phyloP scores from a whole-genome alignment of 2,888 invertebrate genomes.

The Merodon equestris region DNA sequence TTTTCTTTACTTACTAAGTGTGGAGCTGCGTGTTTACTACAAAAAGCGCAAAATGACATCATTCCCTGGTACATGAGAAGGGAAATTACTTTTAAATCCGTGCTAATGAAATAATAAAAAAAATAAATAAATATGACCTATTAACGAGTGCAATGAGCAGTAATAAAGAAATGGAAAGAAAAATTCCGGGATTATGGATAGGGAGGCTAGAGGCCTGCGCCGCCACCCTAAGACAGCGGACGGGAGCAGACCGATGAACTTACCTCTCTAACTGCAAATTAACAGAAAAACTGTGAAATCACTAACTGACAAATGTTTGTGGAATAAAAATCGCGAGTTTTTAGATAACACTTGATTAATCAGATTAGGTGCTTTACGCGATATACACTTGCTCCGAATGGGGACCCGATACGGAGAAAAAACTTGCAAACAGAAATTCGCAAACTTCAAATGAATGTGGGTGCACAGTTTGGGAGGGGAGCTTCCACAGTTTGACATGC shows the following conservation, averaged over 20 bases:
- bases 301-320: too few species aligned
- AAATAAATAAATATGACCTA: constrained; percentile 12
- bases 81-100: constrained; percentile 36
- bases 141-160: constrained; percentile 32
- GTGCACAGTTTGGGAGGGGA: too few species aligned
- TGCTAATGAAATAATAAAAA: constrained; percentile 43
- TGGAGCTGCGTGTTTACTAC: constrained; percentile 54
- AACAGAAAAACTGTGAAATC: background rate
- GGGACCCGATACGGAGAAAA: background rate
- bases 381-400: constrained; percentile 28
- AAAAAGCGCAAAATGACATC: constrained; percentile 66
- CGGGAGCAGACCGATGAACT: background rate
- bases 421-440: constrained; percentile 15
- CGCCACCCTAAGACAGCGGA: background rate
- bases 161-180: constrained; percentile 23
- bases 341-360: constrained; percentile 4
- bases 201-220: constrained; percentile 7
- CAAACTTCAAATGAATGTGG: constrained; percentile 1
- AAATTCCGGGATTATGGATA: constrained; percentile 9
- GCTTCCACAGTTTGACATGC: too few species aligned
- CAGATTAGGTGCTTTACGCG: constrained; percentile 5
- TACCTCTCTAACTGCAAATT: constrained; percentile 38
- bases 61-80: constrained; percentile 47
- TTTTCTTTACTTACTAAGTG: constrained; percentile 54
- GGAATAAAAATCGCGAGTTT: background rate